phyloP scores from a whole-genome alignment of 2,888 invertebrate species.

The Acheta domesticus region DNA sequence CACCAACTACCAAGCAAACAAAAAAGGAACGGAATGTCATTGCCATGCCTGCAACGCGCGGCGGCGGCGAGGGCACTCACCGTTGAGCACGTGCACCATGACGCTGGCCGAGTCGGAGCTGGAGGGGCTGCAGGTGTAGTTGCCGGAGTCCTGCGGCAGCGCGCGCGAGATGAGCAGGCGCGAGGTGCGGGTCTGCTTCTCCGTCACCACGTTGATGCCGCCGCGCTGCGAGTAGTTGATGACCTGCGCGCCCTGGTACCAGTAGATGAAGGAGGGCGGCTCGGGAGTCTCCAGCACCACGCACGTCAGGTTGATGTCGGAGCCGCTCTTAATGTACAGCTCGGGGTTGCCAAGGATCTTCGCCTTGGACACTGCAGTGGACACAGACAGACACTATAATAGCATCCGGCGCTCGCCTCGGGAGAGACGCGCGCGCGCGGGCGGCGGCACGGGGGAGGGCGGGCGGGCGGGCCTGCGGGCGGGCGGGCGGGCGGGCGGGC shows the following conservation, averaged over 20 bases:
- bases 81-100: conserved; percentile 78
- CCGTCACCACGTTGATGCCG: conserved; percentile 55
- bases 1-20: no score
- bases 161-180: conserved; percentile 58
- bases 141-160: conserved; percentile 60
- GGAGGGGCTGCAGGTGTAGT: conserved; percentile 54
- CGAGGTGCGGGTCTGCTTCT: conserved; percentile 53
- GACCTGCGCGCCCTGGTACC: conserved; percentile 56
- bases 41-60: no score
- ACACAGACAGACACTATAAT: not conserved
- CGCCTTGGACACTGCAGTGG: conserved; percentile 75
- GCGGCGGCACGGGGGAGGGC: no score
- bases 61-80: conserved; percentile 49
- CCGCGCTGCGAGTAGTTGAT: conserved; percentile 58
- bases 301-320: conserved; percentile 89
- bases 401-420: not conserved
- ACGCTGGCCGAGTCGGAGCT: conserved; percentile 73
- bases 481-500: not conserved
- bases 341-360: conserved; percentile 83
- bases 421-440: no score
- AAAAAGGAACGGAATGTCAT: no score
- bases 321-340: conserved; percentile 82
- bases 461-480: not conserved
- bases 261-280: conserved; percentile 70
- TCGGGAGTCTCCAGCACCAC: conserved; percentile 78